Evolutionary conservation across 2,113 vertebrate genomes (phyloP).

Genomic region (Osmerus mordax): DNA sequence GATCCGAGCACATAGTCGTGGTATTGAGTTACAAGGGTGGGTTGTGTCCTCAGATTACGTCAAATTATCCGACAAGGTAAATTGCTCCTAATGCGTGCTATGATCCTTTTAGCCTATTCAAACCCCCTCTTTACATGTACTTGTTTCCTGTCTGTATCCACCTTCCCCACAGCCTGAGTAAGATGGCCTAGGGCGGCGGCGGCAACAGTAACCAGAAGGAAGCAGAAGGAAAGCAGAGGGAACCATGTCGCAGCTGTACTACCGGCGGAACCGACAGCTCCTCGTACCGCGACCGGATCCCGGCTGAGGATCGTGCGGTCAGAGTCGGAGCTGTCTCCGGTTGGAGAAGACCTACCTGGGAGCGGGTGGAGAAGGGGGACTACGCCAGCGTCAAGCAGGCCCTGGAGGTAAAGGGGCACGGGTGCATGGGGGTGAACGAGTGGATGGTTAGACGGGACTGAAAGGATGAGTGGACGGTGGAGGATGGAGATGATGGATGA

Average conservation of each 20-base stretch:
- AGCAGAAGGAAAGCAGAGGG: conserved; percentile 40
- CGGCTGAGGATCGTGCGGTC: conserved; percentile 90
- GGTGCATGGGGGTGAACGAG: background rate
- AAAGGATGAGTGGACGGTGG: background rate
- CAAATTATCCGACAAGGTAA: too few relatives aligned
- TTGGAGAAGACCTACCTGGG: conserved; percentile 91
- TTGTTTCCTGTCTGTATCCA: background rate
- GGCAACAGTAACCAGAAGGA: conserved; percentile 33
- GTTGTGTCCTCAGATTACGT: too few relatives aligned
- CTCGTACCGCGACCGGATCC: conserved; percentile 93
- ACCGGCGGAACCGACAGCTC: conserved; percentile 86
- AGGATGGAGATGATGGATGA: background rate
- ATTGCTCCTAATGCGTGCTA: too few relatives aligned
- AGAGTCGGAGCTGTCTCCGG: conserved; percentile 88
- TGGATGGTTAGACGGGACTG: background rate
- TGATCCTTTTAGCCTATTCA: too few relatives aligned
- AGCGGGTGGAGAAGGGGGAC: conserved; percentile 92
- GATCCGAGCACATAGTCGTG: too few relatives aligned
- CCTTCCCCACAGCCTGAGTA: conserved; percentile 60
- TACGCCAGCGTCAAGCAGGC: conserved; percentile 94
- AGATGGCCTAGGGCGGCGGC: conserved; percentile 56
- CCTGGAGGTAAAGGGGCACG: conserved; percentile 70
- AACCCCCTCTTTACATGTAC: too few relatives aligned
- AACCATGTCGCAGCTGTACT: conserved; percentile 97
- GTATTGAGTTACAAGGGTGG: too few relatives aligned